phyloP scores from a whole-genome alignment of 2,113 vertebrate species.

The Holacanthus passer region DNA sequence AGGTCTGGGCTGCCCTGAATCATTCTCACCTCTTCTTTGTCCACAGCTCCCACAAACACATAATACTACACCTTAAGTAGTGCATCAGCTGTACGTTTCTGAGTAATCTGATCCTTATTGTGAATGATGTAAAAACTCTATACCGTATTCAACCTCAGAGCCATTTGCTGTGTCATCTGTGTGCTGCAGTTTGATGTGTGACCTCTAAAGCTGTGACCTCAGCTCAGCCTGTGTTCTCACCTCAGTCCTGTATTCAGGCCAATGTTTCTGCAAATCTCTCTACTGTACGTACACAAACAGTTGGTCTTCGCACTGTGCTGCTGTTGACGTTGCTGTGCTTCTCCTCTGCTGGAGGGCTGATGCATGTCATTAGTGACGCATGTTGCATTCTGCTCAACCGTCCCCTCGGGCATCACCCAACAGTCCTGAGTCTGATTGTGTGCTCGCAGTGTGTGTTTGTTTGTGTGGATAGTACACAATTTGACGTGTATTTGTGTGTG shows the following conservation, averaged over 20 bases:
- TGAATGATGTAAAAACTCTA: neutral
- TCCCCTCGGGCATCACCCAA: neutral
- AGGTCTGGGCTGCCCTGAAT: neutral
- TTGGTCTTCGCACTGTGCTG: conserved; percentile 11
- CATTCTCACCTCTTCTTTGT: neutral
- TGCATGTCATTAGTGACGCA: conserved; percentile 40
- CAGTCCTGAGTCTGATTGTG: neutral
- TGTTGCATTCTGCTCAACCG: conserved; percentile 13
- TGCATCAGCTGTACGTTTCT: neutral
- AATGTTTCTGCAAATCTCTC: conserved; percentile 23
- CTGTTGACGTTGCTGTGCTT: conserved; percentile 10
- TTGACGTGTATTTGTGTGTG: neutral
- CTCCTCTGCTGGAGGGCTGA: conserved; percentile 31
- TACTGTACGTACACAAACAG: conserved; percentile 1
- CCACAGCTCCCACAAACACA: neutral
- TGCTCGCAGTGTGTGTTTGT: neutral
- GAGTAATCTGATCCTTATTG: neutral
- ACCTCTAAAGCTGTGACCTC: neutral
- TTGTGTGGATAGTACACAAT: neutral
- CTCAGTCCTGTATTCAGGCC: conserved; percentile 25
- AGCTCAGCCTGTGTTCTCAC: neutral
- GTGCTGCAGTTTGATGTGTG: neutral
- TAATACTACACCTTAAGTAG: neutral
- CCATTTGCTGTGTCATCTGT: too few species aligned
- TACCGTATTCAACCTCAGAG: neutral